A percentile compares a stretch with the other conserved stretches of the same genome.
Evolutionary conservation across 2,113 vertebrate genomes (phyloP).

Genomic region (Bufo gargarizans): DNA sequence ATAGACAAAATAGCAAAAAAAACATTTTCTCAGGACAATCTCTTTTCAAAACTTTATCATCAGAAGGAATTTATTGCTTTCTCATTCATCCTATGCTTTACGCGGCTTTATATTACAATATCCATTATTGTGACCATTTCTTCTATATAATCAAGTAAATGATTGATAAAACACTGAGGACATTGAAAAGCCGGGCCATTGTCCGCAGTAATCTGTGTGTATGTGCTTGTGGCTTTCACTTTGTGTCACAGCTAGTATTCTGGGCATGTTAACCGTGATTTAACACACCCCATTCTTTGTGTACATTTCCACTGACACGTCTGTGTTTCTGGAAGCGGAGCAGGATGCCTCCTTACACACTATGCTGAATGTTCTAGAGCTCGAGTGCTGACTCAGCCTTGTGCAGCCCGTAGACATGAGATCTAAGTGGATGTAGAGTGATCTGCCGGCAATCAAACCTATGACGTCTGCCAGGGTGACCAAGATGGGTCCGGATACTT

Average conservation of each 20-base stretch:
- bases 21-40: too few species aligned
- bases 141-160: neutral
- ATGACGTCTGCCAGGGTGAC: neutral
- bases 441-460: too few species aligned
- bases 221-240: neutral
- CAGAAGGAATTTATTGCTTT: too few species aligned
- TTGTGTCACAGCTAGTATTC: neutral
- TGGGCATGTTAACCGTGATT: neutral
- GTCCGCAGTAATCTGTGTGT: neutral
- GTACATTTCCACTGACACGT: conserved; percentile 26
- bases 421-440: neutral
- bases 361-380: conserved; percentile 13
- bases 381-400: conserved; percentile 5
- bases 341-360: neutral
- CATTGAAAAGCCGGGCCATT: neutral
- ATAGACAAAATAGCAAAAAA: too few species aligned
- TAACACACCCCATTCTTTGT: conserved; percentile 9
- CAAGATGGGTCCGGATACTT: neutral
- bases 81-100: neutral
- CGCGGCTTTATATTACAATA: neutral
- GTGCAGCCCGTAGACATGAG: neutral
- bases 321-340: neutral
- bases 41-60: too few species aligned
- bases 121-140: neutral
- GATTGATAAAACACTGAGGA: neutral